Evolutionary conservation across 2,888 invertebrate species (phyloP).

Genomic region (Andrena flavipes): DNA sequence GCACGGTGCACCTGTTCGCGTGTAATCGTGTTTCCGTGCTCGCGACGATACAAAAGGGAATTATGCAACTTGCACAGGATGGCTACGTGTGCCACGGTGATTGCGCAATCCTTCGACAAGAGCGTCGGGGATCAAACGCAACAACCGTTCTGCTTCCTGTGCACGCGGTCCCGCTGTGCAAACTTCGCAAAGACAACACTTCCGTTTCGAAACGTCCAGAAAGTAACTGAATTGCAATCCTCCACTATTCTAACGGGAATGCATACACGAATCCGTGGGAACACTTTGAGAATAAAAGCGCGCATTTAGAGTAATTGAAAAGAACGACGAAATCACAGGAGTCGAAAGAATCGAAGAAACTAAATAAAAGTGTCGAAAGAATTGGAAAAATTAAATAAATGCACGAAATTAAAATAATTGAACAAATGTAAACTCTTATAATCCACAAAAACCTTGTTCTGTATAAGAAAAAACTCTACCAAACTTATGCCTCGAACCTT

Average conservation of each 20-base stretch:
- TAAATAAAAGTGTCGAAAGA: no score
- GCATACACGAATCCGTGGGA: no score
- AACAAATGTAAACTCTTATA: no score
- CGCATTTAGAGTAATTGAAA: no score
- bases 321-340: no score
- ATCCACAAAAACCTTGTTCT: no score
- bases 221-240: slow-evolving; percentile 5
- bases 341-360: no score
- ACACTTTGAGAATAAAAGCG: no score
- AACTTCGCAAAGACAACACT: slow-evolving; percentile 1
- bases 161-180: background rate
- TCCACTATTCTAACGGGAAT: background rate
- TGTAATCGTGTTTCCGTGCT: slow-evolving; percentile 69
- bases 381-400: no score
- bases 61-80: slow-evolving; percentile 70
- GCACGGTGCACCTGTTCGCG: slow-evolving; percentile 34
- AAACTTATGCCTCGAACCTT: no score
- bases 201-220: slow-evolving; percentile 7
- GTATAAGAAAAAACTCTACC: no score
- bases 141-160: slow-evolving; percentile 44
- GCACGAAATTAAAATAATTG: no score
- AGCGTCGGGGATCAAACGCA: slow-evolving; percentile 56
- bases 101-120: slow-evolving; percentile 62
- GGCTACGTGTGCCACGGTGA: slow-evolving; percentile 41
- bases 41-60: slow-evolving; percentile 67